These are phyloP conservation scores for Cisticola juncidis DNA, from an alignment of 2,113 vertebrate genomes.

Conservation along the genomic window DNA sequence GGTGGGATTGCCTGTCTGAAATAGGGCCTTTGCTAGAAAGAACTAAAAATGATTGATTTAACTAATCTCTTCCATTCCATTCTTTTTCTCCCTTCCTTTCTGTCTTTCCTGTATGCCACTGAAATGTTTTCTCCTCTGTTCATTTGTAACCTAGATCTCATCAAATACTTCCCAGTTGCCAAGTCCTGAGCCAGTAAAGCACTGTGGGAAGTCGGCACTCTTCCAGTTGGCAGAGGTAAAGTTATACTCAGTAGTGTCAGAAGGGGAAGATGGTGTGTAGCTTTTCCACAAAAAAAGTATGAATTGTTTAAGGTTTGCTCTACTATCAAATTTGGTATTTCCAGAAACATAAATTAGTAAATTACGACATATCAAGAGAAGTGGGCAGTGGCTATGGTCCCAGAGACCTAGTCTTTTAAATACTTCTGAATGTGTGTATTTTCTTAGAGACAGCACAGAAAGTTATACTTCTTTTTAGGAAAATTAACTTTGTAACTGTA, in stretches of 20 bases:
- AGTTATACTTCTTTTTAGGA: background rate
- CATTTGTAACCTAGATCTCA: slow-evolving; percentile 75
- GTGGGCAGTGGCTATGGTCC: background rate
- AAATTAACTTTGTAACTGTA: background rate
- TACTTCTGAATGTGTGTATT: background rate
- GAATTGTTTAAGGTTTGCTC: background rate
- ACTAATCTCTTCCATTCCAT: background rate
- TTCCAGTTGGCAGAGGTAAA: slow-evolving; percentile 87
- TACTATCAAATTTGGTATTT: background rate
- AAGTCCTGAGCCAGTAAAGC: slow-evolving; percentile 78
- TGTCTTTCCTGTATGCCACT: background rate
- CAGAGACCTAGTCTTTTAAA: background rate
- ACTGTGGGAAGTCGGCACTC: slow-evolving; percentile 81
- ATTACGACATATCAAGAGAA: background rate
- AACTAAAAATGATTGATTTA: background rate
- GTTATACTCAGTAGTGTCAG: background rate
- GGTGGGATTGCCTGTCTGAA: background rate
- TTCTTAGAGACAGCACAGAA: background rate
- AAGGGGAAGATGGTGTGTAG: background rate
- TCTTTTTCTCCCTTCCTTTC: background rate
- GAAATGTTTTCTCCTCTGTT: slow-evolving; percentile 42
- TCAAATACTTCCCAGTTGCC: slow-evolving; percentile 79
- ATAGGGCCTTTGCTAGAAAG: background rate
- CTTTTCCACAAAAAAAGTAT: background rate
- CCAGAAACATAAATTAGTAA: background rate